Evolutionary conservation across 2,113 vertebrate species (phyloP), one percentile per base, ranked within the genome.

Genomic region (Serinus canaria): DNA sequence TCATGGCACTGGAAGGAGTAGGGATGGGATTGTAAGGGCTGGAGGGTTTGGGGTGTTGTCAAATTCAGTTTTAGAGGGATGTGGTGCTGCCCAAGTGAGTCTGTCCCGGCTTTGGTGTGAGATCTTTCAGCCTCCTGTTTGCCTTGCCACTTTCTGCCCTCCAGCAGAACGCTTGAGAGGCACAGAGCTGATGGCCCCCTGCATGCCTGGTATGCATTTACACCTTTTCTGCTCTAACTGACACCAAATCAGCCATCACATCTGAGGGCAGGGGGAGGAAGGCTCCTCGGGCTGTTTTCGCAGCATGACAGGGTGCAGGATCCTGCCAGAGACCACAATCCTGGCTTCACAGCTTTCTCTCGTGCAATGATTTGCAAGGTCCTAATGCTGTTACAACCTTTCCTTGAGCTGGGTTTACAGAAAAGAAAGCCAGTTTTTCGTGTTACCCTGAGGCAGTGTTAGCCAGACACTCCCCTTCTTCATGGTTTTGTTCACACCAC

Each of bases 261-360:
- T 74, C 59, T 77, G 33, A 39, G 15, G 23, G 24, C 39, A 63
- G 60, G 50, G 33, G 16, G 30, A 33, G 86, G 70, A 90, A 37
- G 30, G 28, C 43, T 69, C 8, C 1, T 17, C 50, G 56, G 56
- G 41, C 44, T 95, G 43, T 77, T 88, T 53, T 7, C 74, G 90
- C 43, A 63, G 53, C 73, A 3, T 73, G 59, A 37, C 49, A 41
- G 62, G 50, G 6, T 91, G 41, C 37, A 76, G 87, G 78, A 35
- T 58, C 37, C 70, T 93, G 76, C 76, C 94, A 93, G 67, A 88
- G 46, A 86, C 63, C 63, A 35, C 76, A 92, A 5, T 24, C 46
- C 19, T n/a, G 35, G 18, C 0, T 43, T 77, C 72, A 55, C 60
- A 20, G 43, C 58, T 17, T 17, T 81, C 55, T 86, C 63, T 80